Conservation (phyloP, 30 jellyfish, hydroid and myxozoan species). For the Calvadosia cruxmelitensis region DNA sequence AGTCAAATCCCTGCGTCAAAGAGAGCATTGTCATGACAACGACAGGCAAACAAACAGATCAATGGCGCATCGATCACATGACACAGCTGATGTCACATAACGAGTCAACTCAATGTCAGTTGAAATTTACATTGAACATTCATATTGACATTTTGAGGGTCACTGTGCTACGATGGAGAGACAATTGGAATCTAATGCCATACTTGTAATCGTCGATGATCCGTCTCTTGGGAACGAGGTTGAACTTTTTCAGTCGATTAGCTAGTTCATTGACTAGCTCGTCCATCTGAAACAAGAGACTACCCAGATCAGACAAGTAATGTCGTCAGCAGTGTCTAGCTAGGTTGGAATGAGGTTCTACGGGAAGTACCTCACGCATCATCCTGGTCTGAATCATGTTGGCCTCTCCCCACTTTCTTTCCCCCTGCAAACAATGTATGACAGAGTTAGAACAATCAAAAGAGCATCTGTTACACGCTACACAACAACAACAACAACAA, state of each 20-base stretch:
- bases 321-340: neutral
- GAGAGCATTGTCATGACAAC: no score
- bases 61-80: neutral
- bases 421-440: slow-evolving; percentile 27
- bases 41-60: no score
- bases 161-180: no score
- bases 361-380: slow-evolving; percentile 41
- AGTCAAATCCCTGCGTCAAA: neutral
- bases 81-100: no score
- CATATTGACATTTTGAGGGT: no score
- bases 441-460: no score
- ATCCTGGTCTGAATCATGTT: slow-evolving; percentile 45
- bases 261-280: neutral
- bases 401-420: slow-evolving; percentile 55
- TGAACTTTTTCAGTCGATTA: neutral
- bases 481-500: neutral
- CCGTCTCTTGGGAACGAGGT: neutral
- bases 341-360: no score
- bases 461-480: no score
- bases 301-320: no score
- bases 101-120: no score
- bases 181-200: neutral
- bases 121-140: no score
- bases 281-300: neutral
- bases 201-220: neutral